These are phyloP conservation scores for Trichosurus vulpecula DNA, from an alignment of 2,797 vertebrate genomes.

Conservation along the genomic window DNA sequence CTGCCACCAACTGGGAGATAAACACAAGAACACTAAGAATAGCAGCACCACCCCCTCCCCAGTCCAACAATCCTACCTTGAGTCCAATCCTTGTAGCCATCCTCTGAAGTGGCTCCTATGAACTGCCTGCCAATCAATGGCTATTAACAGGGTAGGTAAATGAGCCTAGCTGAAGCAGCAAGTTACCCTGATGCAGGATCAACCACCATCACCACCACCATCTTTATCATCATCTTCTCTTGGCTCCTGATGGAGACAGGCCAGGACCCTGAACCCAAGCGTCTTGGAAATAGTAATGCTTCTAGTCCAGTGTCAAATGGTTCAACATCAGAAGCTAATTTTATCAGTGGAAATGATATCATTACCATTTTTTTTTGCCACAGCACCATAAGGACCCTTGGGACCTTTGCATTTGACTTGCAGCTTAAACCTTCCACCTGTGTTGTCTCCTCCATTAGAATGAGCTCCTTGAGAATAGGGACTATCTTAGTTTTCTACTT, in stretches of 20 bases:
- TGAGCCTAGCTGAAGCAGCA: background rate
- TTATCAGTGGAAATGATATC: background rate
- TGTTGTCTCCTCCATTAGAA: background rate
- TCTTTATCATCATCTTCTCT: background rate
- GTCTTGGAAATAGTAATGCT: background rate
- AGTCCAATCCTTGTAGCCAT: background rate
- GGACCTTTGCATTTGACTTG: background rate
- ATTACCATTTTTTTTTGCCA: background rate
- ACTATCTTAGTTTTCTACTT: background rate
- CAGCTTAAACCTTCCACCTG: background rate
- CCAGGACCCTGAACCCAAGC: background rate
- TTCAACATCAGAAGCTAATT: background rate
- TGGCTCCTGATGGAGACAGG: background rate
- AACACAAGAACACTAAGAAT: background rate
- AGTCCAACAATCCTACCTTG: background rate
- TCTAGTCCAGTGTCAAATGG: background rate
- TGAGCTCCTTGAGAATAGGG: background rate
- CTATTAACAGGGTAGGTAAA: background rate
- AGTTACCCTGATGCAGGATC: background rate
- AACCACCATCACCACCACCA: background rate
- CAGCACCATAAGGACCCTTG: background rate
- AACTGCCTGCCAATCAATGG: background rate
- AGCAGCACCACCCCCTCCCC: background rate
- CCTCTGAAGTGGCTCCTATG: background rate
- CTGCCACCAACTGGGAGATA: background rate